These are phyloP conservation scores for Lycorma delicatula DNA, from an alignment of 1,140 invertebrate species.

Conservation along the genomic window DNA sequence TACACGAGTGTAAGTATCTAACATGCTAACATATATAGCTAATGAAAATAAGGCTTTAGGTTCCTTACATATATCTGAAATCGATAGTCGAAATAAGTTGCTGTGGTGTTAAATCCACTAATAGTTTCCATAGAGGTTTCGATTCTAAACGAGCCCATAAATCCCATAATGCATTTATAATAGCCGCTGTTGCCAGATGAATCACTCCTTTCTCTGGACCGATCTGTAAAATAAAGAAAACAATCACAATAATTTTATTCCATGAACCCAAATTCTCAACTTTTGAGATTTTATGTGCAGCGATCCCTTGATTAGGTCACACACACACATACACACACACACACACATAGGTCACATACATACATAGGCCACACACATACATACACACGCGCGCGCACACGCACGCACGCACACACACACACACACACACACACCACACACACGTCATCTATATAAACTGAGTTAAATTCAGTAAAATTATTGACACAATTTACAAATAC, in stretches of 20 bases:
- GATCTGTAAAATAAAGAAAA: conserved; percentile 45
- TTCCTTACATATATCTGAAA: conserved; percentile 74
- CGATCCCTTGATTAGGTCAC: not conserved
- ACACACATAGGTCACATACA: too few relatives aligned
- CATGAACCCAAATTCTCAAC: not conserved
- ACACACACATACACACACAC: too few relatives aligned
- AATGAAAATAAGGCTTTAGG: too few relatives aligned
- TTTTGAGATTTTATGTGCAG: not conserved
- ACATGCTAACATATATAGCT: too few relatives aligned
- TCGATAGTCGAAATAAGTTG: conserved; percentile 75
- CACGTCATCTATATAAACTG: too few relatives aligned
- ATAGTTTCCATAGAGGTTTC: conserved; percentile 80
- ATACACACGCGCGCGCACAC: too few relatives aligned
- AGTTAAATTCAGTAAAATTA: too few relatives aligned
- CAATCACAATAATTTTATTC: not conserved
- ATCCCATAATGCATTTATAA: conserved; percentile 87
- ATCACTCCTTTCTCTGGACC: conserved; percentile 88
- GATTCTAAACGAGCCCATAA: conserved; percentile 74
- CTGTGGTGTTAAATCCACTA: conserved; percentile 75
- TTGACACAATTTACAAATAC: too few relatives aligned
- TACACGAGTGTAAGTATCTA: too few relatives aligned
- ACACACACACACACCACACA: too few relatives aligned
- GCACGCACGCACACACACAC: too few relatives aligned
- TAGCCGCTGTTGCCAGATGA: conserved; percentile 78
- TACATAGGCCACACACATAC: too few relatives aligned